Conservation (phyloP, 2,113 vertebrate species). For the Calcarius ornatus region DNA sequence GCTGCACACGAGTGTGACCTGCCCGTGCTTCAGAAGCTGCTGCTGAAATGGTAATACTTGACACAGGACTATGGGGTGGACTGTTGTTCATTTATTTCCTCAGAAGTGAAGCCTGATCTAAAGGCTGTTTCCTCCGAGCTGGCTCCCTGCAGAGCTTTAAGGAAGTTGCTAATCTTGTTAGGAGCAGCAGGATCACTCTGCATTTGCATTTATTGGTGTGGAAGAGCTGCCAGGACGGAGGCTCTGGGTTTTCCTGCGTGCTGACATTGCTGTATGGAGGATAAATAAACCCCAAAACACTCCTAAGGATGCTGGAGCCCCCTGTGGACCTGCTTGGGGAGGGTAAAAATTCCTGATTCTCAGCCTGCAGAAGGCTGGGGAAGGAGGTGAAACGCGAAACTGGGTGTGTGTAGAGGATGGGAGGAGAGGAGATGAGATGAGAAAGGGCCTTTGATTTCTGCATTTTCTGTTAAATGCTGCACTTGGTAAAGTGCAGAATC, state of each 20-base stretch:
- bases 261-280: rapidly evolving
- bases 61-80: background rate
- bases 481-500: background rate
- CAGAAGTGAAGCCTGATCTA: background rate
- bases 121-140: background rate
- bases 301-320: background rate
- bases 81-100: background rate
- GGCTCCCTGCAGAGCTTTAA: constrained; percentile 21
- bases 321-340: background rate
- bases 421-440: background rate
- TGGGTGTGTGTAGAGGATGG: background rate
- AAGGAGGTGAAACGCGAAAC: rapidly evolving
- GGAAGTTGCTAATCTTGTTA: constrained; percentile 51
- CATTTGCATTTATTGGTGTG: background rate
- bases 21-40: background rate
- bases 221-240: background rate
- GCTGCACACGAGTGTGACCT: background rate
- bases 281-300: rapidly evolving
- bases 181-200: background rate
- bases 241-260: background rate
- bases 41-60: background rate
- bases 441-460: background rate
- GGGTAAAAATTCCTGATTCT: background rate
- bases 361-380: background rate
- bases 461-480: background rate